Evolutionary conservation across 2,113 vertebrate species (phyloP).

Genomic region (Sardina pilchardus): DNA sequence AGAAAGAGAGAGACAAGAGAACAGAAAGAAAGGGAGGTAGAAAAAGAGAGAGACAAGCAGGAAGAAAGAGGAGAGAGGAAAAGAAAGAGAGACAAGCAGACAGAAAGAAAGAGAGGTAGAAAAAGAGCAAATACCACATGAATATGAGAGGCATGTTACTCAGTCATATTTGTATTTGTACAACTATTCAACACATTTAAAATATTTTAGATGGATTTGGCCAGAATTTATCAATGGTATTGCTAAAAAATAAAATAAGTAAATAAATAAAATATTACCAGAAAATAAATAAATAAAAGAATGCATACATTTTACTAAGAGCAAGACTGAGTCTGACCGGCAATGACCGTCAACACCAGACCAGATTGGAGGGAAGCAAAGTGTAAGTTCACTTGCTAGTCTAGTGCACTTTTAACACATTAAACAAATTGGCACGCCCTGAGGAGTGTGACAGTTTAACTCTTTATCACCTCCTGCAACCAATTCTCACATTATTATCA

Average conservation of each 20-base stretch:
- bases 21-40: too few species aligned
- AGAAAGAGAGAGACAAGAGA: neutral
- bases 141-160: too few species aligned
- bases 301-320: neutral
- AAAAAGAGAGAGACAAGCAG: too few species aligned
- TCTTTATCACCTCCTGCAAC: neutral
- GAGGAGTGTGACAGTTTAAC: neutral
- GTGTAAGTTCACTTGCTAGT: neutral
- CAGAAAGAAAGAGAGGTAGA: too few species aligned
- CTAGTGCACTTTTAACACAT: conserved; percentile 8
- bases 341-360: neutral
- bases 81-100: neutral
- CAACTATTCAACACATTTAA: too few species aligned
- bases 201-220: neutral
- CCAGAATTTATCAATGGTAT: neutral
- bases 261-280: too few species aligned
- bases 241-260: neutral
- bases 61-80: neutral
- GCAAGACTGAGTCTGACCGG: neutral
- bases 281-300: too few species aligned
- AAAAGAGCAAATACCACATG: too few species aligned
- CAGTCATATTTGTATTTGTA: too few species aligned
- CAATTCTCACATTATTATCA: neutral
- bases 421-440: neutral
- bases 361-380: neutral